A percentile compares a stretch with the other conserved stretches of the same genome.
Conservation (phyloP, 2,797 vertebrate species). For the Karalla daura region DNA sequence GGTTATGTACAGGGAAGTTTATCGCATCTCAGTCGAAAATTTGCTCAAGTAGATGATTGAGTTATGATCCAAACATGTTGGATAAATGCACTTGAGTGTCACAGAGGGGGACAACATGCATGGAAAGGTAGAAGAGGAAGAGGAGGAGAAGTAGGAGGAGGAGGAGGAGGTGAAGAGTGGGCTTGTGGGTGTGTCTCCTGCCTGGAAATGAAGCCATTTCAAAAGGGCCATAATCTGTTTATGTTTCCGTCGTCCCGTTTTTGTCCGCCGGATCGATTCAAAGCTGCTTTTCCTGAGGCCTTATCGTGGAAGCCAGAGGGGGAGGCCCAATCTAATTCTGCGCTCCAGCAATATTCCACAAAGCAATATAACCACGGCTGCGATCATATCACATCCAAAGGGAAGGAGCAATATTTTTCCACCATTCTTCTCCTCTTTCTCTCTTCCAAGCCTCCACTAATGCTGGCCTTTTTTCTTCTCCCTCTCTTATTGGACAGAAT, state of each 20-base stretch:
- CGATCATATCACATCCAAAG: constrained; percentile 79
- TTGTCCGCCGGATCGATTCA: constrained; percentile 76
- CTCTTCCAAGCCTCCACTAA: constrained; percentile 58
- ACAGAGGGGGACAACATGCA: neutral
- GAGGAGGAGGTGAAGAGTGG: neutral
- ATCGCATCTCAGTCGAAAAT: neutral
- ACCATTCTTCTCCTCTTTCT: constrained; percentile 69
- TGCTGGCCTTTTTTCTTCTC: constrained; percentile 33
- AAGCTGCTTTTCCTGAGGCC: constrained; percentile 75
- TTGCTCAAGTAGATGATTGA: neutral
- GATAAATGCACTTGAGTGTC: neutral
- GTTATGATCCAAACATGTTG: neutral
- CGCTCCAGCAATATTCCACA: constrained; percentile 80
- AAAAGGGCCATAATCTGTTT: constrained; percentile 79
- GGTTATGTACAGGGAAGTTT: neutral
- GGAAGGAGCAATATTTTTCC: constrained; percentile 79
- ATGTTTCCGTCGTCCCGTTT: constrained; percentile 67
- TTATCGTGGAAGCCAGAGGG: constrained; percentile 72
- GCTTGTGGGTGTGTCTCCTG: constrained; percentile 33
- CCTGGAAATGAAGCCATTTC: constrained; percentile 79
- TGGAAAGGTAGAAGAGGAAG: no score
- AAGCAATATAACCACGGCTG: constrained; percentile 77
- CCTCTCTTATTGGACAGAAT: constrained; percentile 57
- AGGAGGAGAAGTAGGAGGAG: no score
- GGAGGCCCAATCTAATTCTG: constrained; percentile 80